These are phyloP conservation scores for Halcyon leucocephala DNA, from an alignment of 2,797 vertebrate species.

Conservation along the genomic window DNA sequence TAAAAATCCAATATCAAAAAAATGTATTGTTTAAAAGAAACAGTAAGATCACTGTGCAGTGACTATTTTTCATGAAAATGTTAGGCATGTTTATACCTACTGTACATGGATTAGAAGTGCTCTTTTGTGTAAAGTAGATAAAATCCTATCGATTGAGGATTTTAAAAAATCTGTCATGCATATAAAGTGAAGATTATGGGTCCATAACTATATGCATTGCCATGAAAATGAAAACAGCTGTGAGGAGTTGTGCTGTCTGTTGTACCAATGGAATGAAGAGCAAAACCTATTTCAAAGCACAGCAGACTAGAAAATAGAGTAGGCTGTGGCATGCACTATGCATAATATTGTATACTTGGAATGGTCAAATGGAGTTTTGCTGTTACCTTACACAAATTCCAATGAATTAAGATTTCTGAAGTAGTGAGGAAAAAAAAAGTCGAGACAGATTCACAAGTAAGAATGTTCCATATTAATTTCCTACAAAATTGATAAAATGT, in stretches of 20 bases:
- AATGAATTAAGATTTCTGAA: background rate
- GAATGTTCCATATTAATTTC: background rate
- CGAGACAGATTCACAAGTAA: background rate
- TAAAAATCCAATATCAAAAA: background rate
- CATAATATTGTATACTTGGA: background rate
- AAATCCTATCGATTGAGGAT: background rate
- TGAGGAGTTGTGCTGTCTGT: background rate
- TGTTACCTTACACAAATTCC: background rate
- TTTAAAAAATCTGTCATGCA: background rate
- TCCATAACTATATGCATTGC: background rate
- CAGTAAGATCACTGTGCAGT: background rate
- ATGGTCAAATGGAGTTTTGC: background rate
- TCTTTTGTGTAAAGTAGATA: background rate
- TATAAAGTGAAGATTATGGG: background rate
- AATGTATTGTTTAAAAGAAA: background rate
- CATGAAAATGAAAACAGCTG: slow-evolving; percentile 25
- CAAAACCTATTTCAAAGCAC: slow-evolving; percentile 4
- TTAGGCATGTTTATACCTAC: background rate
- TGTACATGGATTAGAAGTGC: background rate
- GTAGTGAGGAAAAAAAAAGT: background rate
- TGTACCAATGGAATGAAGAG: background rate
- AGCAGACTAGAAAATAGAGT: slow-evolving; percentile 9
- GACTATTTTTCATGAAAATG: background rate
- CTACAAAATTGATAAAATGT: background rate
- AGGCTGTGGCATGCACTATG: background rate